Conservation (phyloP, 2,888 invertebrate species). For the Perithous albicinctus region DNA sequence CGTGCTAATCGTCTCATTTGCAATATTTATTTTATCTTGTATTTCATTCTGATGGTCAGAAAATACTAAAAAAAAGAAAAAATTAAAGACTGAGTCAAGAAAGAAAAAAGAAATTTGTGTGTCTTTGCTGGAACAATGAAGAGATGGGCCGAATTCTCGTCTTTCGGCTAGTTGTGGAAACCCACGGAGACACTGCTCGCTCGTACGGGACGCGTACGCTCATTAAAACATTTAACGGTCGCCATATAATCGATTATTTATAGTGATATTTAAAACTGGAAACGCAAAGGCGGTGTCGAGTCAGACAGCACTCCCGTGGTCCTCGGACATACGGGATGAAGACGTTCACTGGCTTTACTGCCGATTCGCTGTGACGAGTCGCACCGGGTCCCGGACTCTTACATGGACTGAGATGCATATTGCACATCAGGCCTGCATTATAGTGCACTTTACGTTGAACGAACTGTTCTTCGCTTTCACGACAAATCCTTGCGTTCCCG, state of each 20-base stretch:
- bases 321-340: slow-evolving; percentile 74
- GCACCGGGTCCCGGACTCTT: slow-evolving; percentile 50
- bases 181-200: slow-evolving; percentile 29
- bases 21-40: slow-evolving; percentile 22
- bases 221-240: slow-evolving; percentile 81
- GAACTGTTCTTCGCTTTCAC: slow-evolving; percentile 66
- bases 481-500: slow-evolving; percentile 28
- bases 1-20: slow-evolving; percentile 56
- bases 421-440: slow-evolving; percentile 36
- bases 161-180: slow-evolving; percentile 69
- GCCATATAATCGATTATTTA: slow-evolving; percentile 83
- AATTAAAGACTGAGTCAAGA: not conserved
- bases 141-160: slow-evolving; percentile 55
- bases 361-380: slow-evolving; percentile 75
- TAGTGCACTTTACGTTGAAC: slow-evolving; percentile 34
- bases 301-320: slow-evolving; percentile 46
- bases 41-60: not conserved
- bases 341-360: slow-evolving; percentile 80
- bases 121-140: slow-evolving; percentile 59
- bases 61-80: slow-evolving; percentile 7
- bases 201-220: slow-evolving; percentile 69
- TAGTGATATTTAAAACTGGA: slow-evolving; percentile 76
- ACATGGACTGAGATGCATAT: slow-evolving; percentile 41
- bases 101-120: slow-evolving; percentile 2
- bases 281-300: slow-evolving; percentile 59